phyloP scores from a whole-genome alignment of 2,797 vertebrate species.

The Chaetophractus vellerosus region DNA sequence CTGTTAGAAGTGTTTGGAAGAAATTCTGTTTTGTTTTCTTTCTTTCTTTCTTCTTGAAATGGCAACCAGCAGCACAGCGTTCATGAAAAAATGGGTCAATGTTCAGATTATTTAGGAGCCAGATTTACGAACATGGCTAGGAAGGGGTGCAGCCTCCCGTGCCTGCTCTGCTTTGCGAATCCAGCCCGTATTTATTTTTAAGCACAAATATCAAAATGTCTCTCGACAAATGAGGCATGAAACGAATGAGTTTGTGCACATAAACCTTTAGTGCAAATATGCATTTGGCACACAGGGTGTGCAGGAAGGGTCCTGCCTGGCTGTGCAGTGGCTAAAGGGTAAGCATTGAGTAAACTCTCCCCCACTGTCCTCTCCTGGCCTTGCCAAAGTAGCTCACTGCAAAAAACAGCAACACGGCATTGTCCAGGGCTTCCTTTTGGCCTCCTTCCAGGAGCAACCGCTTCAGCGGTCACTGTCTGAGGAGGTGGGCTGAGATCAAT shows the following conservation, averaged over 20 bases:
- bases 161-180: background rate
- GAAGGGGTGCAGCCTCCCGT: background rate
- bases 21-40: background rate
- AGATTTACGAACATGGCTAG: background rate
- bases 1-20: background rate
- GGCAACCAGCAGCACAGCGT: slow-evolving; percentile 36
- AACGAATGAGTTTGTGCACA: slow-evolving; percentile 67
- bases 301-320: background rate
- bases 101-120: slow-evolving; percentile 35
- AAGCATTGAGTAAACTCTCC: rapidly evolving
- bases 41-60: background rate
- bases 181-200: slow-evolving; percentile 60
- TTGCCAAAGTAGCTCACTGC: background rate
- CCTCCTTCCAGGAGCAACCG: background rate
- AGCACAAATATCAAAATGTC: slow-evolving; percentile 61
- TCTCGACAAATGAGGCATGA: slow-evolving; percentile 74
- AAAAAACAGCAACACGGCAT: background rate
- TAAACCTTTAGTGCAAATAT: slow-evolving; percentile 60
- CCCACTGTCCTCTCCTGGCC: background rate
- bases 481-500: background rate
- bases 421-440: background rate
- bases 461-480: rapidly evolving
- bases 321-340: background rate
- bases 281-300: background rate
- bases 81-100: slow-evolving; percentile 63